Evolutionary conservation across 2,113 vertebrate genomes (phyloP).

Genomic region (Serilophus lunatus): DNA sequence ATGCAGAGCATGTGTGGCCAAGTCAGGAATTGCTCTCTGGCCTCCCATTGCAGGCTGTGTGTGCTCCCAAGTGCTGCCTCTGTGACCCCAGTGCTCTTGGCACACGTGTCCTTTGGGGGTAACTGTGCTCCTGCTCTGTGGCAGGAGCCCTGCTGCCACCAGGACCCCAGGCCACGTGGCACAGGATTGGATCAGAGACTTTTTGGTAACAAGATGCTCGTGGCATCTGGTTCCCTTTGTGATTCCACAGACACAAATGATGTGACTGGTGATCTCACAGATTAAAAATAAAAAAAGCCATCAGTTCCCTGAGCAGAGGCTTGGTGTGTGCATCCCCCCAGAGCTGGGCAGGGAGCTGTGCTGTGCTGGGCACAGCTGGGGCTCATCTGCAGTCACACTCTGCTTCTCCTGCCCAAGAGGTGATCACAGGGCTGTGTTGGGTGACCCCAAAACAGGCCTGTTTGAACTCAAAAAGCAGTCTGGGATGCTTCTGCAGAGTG

Average conservation of each 20-base stretch:
- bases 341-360: neutral
- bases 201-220: neutral
- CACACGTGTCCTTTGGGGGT: neutral
- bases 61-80: neutral
- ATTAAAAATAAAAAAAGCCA: conserved; percentile 17
- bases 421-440: neutral
- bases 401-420: neutral
- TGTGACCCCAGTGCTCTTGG: neutral
- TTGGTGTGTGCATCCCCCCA: neutral
- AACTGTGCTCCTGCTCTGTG: neutral
- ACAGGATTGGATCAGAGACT: neutral
- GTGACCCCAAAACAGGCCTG: neutral
- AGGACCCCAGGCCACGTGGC: neutral
- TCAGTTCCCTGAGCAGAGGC: neutral
- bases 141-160: neutral
- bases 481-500: accelerated
- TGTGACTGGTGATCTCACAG: neutral
- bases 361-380: neutral
- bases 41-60: conserved; percentile 3
- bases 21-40: neutral
- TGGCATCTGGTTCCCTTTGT: conserved; percentile 27
- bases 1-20: neutral
- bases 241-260: conserved; percentile 12
- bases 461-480: neutral
- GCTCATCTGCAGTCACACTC: neutral